Evolutionary conservation across 2,797 vertebrate species (phyloP), one percentile per base, ranked within the genome.

Genomic region (Pipistrellus nathusii): DNA sequence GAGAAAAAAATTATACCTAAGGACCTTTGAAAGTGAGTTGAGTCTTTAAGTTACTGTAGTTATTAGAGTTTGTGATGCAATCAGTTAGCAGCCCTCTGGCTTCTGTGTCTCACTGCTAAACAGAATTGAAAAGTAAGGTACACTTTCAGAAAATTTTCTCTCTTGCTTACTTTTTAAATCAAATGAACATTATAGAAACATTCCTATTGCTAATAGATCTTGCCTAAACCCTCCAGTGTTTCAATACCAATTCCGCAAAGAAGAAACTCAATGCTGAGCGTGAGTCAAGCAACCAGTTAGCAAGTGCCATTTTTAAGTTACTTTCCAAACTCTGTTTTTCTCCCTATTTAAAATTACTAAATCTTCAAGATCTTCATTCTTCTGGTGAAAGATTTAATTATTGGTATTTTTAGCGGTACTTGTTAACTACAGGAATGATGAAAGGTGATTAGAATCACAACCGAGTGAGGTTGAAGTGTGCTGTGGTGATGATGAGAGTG

Each of bases 321-420:
- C 96, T 32, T 68, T 96, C 0, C 62, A 12, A 18, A 55, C 77
- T 5, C 8, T 18, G 6, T 6, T 41, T 12, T 88, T 73, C 51
- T 81, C 84, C 21, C 15, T 51, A 51, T 62, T 78, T 41, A 76
- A 76, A 95, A 96, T 90, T 87, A 90, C 89, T 87, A 90, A 91
- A 95, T 46, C 66, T 96, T 75, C 41, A 91, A 81, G 95, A 93
- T 71, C 94, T 71, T 93, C 83, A 85, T 59, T 94, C 73, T 94
- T 90, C 91, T 93, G 81, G 46, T 94, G 96, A 98, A 94, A 97
- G 95, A 96, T 92, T 91, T 87, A 97, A 97, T 96, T 96, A 89
- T 88, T 93, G 44, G 4, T 96, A 30, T 95, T 88, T 80, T 66
- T 44, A 55, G 41, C 14, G 23, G 78, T 75, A 38, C 53, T 32